These are phyloP conservation scores for Acheta domesticus DNA, from an alignment of 2,888 invertebrate species.

Conservation along the genomic window DNA sequence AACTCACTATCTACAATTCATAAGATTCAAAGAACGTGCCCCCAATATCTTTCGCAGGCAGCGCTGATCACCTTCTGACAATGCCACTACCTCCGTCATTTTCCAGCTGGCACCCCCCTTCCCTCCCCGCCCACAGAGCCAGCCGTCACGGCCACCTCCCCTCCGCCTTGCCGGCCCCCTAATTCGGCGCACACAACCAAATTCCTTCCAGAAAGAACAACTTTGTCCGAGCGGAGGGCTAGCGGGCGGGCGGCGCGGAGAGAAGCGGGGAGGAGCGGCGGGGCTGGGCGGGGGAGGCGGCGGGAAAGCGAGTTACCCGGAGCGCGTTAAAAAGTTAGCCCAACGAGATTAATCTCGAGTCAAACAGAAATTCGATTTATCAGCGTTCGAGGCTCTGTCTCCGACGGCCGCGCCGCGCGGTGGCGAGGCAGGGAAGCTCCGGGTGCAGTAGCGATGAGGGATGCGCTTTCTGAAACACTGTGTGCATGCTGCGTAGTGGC, in stretches of 20 bases:
- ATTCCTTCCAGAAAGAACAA: conserved; percentile 19
- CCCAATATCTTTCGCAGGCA: too few relatives aligned
- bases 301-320: background rate
- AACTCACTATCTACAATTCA: too few relatives aligned
- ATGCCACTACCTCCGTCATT: too few relatives aligned
- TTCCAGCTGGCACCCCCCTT: too few relatives aligned
- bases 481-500: too few relatives aligned
- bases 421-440: background rate
- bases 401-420: background rate
- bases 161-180: background rate
- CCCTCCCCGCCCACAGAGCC: too few relatives aligned
- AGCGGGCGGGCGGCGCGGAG: background rate
- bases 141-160: too few relatives aligned
- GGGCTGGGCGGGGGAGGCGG: background rate
- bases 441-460: too few relatives aligned
- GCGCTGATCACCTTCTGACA: too few relatives aligned
- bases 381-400: conserved; percentile 9
- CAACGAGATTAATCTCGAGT: conserved; percentile 18
- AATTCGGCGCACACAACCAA: conserved; percentile 21
- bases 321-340: conserved; percentile 10
- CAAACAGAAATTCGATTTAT: conserved; percentile 18
- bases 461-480: too few relatives aligned
- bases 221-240: background rate
- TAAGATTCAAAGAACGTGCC: too few relatives aligned
- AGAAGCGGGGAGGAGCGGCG: background rate